These are phyloP conservation scores for Cryptotis parvus DNA, from an alignment of 2,113 vertebrate genomes.

Conservation along the genomic window DNA sequence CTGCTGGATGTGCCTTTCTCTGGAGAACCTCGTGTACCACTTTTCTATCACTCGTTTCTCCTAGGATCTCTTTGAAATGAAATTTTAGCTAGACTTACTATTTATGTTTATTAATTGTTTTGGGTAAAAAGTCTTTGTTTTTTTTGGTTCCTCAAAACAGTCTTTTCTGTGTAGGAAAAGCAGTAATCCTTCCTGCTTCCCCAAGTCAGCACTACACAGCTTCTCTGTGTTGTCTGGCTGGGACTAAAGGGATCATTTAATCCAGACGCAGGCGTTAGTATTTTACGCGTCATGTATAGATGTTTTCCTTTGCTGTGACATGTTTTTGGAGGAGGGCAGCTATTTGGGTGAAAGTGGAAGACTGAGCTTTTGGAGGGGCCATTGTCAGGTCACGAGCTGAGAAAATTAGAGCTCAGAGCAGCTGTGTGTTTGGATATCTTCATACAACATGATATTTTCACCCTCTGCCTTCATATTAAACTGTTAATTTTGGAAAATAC, in stretches of 20 bases:
- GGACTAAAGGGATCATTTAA: background rate
- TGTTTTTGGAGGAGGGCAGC: background rate
- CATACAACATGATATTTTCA: background rate
- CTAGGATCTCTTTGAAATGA: background rate
- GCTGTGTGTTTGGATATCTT: background rate
- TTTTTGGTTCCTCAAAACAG: background rate
- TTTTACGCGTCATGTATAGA: background rate
- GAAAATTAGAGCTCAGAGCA: background rate
- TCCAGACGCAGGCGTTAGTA: background rate
- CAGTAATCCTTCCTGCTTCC: background rate
- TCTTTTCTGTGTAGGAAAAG: background rate
- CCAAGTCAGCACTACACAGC: background rate
- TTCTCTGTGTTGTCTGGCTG: background rate
- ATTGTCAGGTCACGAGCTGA: background rate
- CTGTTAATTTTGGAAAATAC: constrained; percentile 27
- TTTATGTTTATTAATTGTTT: background rate
- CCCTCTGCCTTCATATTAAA: background rate
- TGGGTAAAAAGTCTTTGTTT: background rate
- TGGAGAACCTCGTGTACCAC: background rate
- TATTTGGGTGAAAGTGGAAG: background rate
- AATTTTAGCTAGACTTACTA: background rate
- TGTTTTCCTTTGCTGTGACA: background rate
- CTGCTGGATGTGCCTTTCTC: no score
- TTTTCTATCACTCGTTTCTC: background rate
- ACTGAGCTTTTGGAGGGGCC: background rate